Base-by-base conservation (phyloP, 2,888 invertebrate genomes). In the Oscheius sp. region DNA sequence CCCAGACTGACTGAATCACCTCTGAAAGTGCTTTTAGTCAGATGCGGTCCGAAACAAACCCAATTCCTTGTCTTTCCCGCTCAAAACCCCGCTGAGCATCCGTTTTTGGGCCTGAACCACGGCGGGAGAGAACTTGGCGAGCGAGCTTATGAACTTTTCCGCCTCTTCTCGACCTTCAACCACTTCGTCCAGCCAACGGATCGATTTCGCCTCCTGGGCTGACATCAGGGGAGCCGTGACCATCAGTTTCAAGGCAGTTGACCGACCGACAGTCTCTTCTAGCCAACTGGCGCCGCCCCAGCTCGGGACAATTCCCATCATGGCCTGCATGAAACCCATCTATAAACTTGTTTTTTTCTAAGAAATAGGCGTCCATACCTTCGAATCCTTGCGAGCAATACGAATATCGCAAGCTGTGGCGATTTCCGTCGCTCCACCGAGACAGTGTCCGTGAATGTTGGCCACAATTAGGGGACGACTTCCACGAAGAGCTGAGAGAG, bases 401-500 rank as follows among this genome's bases (percentile, higher is more conserved):
- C 82, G 76, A 70, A 82, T 78, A 53, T 82, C 80, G 51, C 79
- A 66, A 1, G 80, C 58, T 9, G 78, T 76, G 63, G 77, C 79
- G 10, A 82, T 79, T 70, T 82, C 82, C 0, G 80, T 82, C 65
- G 78, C 80, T 73, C 82, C 82, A 3, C 82, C 82, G 3, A 82
- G 75, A n/a, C 76, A 74, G 37, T 80, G 76, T 0, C 82, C 82
- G 55, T 78, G 78, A 13, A 82, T 76, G 48, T 79, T 78, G 13
- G 79, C 78, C 32, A 82, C 76, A 29, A 78, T 71, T 33, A 81
- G 65, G 1, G 77, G 74, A 1, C 73, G 74, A 9, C 78, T 77
- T 0, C 53, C 33, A 32, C 76, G 73, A 32, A 81, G 55, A 13
- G 60, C 13, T 2, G 59, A 9, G 2, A 81, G 75, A 13, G 78